These are phyloP conservation scores for Megalonaias nervosa DNA, from an alignment of 1,140 invertebrate species.

Conservation along the genomic window DNA sequence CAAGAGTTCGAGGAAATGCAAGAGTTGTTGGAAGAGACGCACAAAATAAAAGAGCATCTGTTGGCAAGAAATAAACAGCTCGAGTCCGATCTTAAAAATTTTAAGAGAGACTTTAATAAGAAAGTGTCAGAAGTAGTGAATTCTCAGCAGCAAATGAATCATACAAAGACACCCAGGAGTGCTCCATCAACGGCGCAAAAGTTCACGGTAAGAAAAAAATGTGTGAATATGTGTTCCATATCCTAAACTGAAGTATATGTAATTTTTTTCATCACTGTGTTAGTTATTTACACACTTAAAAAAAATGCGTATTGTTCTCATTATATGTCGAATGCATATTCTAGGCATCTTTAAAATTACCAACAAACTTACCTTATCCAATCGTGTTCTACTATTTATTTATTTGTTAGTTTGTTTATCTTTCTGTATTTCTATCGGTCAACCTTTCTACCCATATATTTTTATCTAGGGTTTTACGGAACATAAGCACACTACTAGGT, in stretches of 20 bases:
- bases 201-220: conserved; percentile 27
- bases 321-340: too few species aligned
- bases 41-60: conserved; percentile 51
- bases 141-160: conserved; percentile 36
- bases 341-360: too few species aligned
- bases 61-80: conserved; percentile 54
- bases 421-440: too few species aligned
- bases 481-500: too few species aligned
- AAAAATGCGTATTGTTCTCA: too few species aligned
- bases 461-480: too few species aligned
- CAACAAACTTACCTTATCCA: too few species aligned
- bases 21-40: conserved; percentile 56
- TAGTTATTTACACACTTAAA: not conserved
- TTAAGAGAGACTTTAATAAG: conserved; percentile 56
- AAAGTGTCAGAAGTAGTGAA: conserved; percentile 56
- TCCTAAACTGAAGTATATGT: not conserved
- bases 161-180: conserved; percentile 7
- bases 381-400: too few species aligned
- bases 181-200: conserved; percentile 7
- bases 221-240: not conserved
- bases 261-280: not conserved
- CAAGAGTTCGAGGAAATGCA: conserved; percentile 57
- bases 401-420: too few species aligned
- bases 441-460: too few species aligned
- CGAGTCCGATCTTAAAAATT: conserved; percentile 58